These are phyloP conservation scores for Agrotis segetum DNA, from an alignment of 2,888 invertebrate species.

Conservation along the genomic window DNA sequence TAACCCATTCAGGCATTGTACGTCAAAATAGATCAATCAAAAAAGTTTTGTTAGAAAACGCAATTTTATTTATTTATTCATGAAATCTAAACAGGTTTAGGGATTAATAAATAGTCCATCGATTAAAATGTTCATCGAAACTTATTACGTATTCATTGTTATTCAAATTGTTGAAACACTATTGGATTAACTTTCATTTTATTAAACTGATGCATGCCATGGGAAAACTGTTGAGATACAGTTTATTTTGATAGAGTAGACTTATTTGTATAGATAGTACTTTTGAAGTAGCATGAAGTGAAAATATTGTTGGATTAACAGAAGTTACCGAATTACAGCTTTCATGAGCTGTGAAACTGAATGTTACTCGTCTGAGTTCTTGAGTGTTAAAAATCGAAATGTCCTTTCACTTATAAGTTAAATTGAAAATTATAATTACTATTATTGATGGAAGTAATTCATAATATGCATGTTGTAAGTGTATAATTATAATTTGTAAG, in stretches of 20 bases:
- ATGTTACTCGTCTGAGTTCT: too few relatives aligned
- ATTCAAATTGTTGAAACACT: conserved; percentile 74
- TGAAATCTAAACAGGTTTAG: conserved; percentile 71
- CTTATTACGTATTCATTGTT: conserved; percentile 83
- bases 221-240: conserved; percentile 53
- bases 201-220: conserved; percentile 58
- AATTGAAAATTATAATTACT: too few relatives aligned
- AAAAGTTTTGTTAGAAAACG: neutral
- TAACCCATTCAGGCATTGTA: neutral
- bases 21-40: neutral
- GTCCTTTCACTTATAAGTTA: too few relatives aligned
- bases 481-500: too few relatives aligned
- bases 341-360: too few relatives aligned
- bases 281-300: too few relatives aligned
- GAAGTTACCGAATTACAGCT: neutral
- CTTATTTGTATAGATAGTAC: neutral
- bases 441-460: too few relatives aligned
- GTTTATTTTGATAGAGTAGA: conserved; percentile 20
- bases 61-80: conserved; percentile 64
- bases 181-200: conserved; percentile 80
- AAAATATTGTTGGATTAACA: too few relatives aligned
- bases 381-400: too few relatives aligned
- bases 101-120: conserved; percentile 72
- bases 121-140: conserved; percentile 72
- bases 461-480: too few relatives aligned